phyloP scores from a whole-genome alignment of 2,113 vertebrate species.

The Oncorhynchus clarkii region DNA sequence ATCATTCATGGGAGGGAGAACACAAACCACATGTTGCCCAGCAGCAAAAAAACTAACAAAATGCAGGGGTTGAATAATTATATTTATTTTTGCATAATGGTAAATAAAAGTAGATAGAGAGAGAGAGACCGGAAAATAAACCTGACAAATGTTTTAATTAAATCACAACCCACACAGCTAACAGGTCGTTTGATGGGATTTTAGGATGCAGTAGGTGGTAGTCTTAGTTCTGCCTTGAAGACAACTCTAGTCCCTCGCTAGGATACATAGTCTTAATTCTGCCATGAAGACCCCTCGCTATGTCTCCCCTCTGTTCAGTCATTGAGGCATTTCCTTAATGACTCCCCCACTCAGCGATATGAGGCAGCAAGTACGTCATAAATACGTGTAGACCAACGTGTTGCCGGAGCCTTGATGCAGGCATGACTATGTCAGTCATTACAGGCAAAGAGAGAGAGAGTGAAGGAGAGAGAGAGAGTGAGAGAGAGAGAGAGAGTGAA shows the following conservation, averaged over 20 bases:
- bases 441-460: neutral
- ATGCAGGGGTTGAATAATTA: neutral
- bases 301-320: too few relatives aligned
- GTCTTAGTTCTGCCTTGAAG: too few relatives aligned
- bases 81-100: neutral
- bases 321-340: too few relatives aligned
- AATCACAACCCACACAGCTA: neutral
- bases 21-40: neutral
- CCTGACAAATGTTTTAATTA: constrained; percentile 31
- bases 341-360: too few relatives aligned
- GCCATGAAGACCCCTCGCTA: too few relatives aligned
- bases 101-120: neutral
- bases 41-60: neutral
- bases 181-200: constrained; percentile 2
- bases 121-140: neutral
- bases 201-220: too few relatives aligned
- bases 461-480: neutral
- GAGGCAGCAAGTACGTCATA: too few relatives aligned
- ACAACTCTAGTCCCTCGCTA: neutral
- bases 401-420: too few relatives aligned
- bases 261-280: too few relatives aligned
- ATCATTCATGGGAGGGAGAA: neutral
- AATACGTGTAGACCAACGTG: too few relatives aligned
- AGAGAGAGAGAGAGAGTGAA: neutral
- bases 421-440: too few relatives aligned